Evolutionary conservation across 2,797 vertebrate species (phyloP).

Genomic region (Ctenopoma multispine): DNA sequence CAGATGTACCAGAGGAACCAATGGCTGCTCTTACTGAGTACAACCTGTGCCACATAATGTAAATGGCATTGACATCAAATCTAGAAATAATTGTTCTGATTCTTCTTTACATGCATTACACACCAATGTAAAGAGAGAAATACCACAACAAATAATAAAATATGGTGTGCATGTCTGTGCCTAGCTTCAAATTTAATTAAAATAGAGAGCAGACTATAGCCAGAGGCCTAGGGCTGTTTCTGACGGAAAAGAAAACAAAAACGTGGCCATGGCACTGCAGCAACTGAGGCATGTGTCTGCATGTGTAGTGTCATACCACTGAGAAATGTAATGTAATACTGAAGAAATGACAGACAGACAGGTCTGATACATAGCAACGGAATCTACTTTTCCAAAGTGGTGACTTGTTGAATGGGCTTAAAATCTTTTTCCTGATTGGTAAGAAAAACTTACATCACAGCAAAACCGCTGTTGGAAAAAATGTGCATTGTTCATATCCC

Average conservation of each 20-base stretch:
- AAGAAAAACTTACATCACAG: conserved; percentile 29
- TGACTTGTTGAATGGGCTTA: background rate
- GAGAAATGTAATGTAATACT: background rate
- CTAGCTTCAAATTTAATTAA: conserved; percentile 11
- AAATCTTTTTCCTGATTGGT: conserved; percentile 11
- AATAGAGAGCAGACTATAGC: conserved; percentile 5
- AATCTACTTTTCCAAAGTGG: background rate
- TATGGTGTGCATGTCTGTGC: background rate
- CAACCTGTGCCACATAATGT: conserved; percentile 19
- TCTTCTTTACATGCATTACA: conserved; percentile 11
- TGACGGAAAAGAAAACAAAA: conserved; percentile 10
- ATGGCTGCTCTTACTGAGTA: conserved; percentile 23
- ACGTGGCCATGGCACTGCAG: background rate
- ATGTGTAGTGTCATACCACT: conserved; percentile 22
- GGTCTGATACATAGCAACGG: conserved; percentile 8
- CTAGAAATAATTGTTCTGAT: conserved; percentile 24
- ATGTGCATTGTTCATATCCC: conserved; percentile 49
- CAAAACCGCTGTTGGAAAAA: conserved; percentile 47
- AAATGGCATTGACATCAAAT: conserved; percentile 6
- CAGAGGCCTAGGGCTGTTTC: conserved; percentile 9
- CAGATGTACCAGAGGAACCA: conserved; percentile 17
- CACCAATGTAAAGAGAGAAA: background rate
- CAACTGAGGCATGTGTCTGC: conserved; percentile 21
- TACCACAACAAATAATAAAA: conserved; percentile 6
- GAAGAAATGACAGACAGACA: conserved; percentile 11